phyloP scores from a whole-genome alignment of 2,113 vertebrate species.

The Heliornis fulica region DNA sequence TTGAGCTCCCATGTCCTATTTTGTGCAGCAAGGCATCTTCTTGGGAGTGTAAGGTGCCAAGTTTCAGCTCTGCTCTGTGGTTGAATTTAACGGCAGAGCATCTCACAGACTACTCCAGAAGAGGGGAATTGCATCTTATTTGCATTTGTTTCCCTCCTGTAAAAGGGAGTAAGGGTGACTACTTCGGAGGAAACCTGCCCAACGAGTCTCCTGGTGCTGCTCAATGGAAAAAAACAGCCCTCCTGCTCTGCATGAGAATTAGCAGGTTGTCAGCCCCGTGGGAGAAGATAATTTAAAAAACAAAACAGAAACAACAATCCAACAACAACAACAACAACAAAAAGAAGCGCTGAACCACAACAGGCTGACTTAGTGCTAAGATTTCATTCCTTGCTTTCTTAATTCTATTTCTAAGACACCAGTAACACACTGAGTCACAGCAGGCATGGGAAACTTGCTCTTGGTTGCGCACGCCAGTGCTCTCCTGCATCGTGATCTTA shows the following conservation, averaged over 20 bases:
- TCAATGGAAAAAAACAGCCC: neutral
- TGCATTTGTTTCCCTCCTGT: slow-evolving; percentile 11
- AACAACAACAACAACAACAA: neutral
- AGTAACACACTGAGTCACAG: neutral
- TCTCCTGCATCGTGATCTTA: neutral
- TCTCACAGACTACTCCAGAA: neutral
- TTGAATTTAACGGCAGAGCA: slow-evolving; percentile 1
- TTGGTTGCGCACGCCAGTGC: neutral
- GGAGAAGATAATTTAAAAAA: neutral
- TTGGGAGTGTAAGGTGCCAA: neutral
- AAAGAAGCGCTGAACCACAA: neutral
- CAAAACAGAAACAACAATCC: too few relatives aligned
- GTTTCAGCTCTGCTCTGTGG: neutral
- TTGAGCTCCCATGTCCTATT: neutral
- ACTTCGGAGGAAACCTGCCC: neutral
- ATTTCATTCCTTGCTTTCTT: neutral
- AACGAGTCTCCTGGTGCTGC: neutral
- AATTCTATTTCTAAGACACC: neutral
- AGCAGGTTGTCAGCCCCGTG: neutral
- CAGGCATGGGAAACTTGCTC: slow-evolving; percentile 7
- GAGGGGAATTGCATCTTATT: neutral
- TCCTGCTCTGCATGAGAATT: neutral
- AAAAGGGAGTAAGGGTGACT: neutral
- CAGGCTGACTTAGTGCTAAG: neutral
- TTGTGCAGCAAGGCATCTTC: neutral